phyloP scores from a whole-genome alignment of 2,113 vertebrate genomes.

The Sylvia atricapilla region DNA sequence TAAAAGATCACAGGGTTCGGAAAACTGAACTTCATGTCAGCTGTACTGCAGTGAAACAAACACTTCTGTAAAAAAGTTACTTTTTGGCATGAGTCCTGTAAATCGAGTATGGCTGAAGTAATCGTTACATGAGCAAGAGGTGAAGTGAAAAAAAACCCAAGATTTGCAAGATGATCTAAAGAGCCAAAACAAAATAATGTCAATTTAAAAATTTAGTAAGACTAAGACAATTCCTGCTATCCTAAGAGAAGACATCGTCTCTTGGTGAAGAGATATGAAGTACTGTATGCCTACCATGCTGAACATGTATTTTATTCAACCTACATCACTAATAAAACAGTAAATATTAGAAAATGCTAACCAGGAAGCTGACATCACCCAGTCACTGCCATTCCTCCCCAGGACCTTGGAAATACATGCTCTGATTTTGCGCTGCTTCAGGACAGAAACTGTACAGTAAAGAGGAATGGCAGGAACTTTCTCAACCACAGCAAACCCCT shows the following conservation, averaged over 20 bases:
- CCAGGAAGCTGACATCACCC: not conserved
- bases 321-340: not conserved
- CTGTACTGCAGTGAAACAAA: not conserved
- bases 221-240: not conserved
- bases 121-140: not conserved
- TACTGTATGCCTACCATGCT: not conserved
- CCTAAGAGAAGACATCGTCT: not conserved
- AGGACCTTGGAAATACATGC: rapidly evolving
- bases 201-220: not conserved
- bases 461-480: not conserved
- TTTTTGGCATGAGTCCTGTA: not conserved
- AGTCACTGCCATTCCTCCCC: not conserved
- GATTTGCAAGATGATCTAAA: not conserved
- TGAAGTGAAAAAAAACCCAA: not conserved
- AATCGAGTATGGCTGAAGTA: not conserved
- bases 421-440: not conserved
- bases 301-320: not conserved
- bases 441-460: not conserved
- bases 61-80: not conserved
- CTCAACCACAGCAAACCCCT: not conserved
- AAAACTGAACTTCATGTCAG: not conserved
- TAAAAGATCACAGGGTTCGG: not conserved
- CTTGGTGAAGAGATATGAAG: not conserved
- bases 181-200: not conserved
- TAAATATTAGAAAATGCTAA: not conserved